Conservation (phyloP, 2,797 vertebrate genomes). For the Mionectes olivaceus region DNA sequence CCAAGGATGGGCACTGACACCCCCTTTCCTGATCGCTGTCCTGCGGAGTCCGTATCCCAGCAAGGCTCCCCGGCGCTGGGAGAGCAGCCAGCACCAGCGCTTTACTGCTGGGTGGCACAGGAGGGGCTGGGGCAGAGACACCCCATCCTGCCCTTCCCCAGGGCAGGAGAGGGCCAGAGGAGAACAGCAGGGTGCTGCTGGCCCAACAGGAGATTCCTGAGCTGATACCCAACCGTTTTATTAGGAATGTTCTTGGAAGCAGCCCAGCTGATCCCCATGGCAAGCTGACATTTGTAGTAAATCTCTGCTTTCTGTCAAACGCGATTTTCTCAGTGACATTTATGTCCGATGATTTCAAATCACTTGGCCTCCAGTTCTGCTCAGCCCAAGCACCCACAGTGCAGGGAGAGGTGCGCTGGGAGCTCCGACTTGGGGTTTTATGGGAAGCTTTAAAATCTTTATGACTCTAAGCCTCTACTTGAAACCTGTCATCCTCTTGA, state of each 20-base stretch:
- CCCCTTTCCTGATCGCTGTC: too few relatives aligned
- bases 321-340: slow-evolving; percentile 52
- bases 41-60: neutral
- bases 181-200: neutral
- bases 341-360: slow-evolving; percentile 31
- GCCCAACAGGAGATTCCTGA: neutral
- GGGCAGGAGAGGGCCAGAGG: neutral
- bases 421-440: neutral
- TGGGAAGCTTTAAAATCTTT: neutral
- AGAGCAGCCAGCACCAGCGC: neutral
- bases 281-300: slow-evolving; percentile 62
- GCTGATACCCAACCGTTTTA: neutral
- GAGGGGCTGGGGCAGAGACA: neutral
- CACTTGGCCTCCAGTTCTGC: neutral
- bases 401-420: neutral
- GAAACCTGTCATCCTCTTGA: neutral
- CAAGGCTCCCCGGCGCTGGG: neutral
- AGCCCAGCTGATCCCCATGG: slow-evolving; percentile 37
- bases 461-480: neutral
- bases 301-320: slow-evolving; percentile 61
- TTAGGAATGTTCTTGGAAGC: slow-evolving; percentile 12
- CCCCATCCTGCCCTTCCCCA: fast-evolving
- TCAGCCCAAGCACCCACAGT: slow-evolving; percentile 5
- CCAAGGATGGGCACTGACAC: neutral
- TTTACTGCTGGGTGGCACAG: fast-evolving